These are phyloP conservation scores for Saccopteryx leptura DNA, from an alignment of 2,113 vertebrate genomes.

Conservation along the genomic window DNA sequence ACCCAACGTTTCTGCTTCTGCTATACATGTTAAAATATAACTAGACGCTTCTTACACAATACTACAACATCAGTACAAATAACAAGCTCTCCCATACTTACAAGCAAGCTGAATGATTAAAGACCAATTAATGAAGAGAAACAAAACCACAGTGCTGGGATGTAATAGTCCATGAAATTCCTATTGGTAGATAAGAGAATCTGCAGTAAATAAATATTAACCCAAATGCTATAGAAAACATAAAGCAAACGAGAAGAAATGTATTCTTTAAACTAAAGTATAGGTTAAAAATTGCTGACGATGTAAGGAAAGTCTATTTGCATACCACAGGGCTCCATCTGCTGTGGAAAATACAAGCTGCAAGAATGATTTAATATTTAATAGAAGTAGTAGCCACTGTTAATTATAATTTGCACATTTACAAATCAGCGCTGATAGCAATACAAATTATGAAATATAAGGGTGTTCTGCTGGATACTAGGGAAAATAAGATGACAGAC, in stretches of 20 bases:
- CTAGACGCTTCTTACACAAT: constrained; percentile 87
- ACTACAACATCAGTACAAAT: constrained; percentile 90
- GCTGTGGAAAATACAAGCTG: constrained; percentile 94
- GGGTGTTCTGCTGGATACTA: constrained; percentile 93
- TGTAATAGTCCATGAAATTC: constrained; percentile 92
- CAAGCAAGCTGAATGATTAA: constrained; percentile 92
- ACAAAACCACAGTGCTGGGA: constrained; percentile 91
- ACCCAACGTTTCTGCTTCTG: constrained; percentile 85
- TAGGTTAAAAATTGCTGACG: constrained; percentile 94
- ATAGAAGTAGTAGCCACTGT: constrained; percentile 97
- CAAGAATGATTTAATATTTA: constrained; percentile 99
- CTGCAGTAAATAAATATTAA: constrained; percentile 96
- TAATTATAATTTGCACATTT: constrained; percentile 99
- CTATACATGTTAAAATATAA: constrained; percentile 88
- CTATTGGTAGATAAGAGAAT: constrained; percentile 90
- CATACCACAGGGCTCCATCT: constrained; percentile 97
- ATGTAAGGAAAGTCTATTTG: constrained; percentile 94
- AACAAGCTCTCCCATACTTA: constrained; percentile 88
- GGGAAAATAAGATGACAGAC: constrained; percentile 98
- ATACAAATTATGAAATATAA: constrained; percentile 99
- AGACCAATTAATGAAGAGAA: constrained; percentile 94
- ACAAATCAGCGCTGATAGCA: constrained; percentile 99
- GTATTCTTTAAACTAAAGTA: constrained; percentile 90
- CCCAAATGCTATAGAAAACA: constrained; percentile 91
- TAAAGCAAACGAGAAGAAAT: constrained; percentile 87